Conservation (phyloP, 2,888 invertebrate species). For the Hydroisotoma schaefferi region DNA sequence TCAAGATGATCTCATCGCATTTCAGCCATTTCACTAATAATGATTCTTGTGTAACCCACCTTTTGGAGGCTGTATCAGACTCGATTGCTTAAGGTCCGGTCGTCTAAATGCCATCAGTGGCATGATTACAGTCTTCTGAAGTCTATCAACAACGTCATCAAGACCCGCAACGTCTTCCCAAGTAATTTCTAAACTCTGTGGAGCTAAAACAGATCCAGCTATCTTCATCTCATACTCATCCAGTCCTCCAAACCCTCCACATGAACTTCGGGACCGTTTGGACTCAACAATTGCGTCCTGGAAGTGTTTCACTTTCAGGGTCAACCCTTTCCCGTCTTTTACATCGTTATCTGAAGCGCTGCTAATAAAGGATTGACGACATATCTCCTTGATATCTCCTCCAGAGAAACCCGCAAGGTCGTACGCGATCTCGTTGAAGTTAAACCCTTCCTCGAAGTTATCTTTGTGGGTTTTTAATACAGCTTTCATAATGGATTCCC, state of each 20-base stretch:
- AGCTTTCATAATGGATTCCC: not conserved
- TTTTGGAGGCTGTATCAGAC: not conserved
- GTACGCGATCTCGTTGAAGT: not conserved
- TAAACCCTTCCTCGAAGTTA: not conserved
- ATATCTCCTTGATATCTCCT: constrained; percentile 11
- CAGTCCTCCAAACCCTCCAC: not conserved
- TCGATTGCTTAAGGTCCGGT: not conserved
- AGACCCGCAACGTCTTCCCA: constrained; percentile 10
- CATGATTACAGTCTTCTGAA: constrained; percentile 3
- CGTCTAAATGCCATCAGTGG: not conserved
- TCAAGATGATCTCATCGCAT: no score
- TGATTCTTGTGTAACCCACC: no score
- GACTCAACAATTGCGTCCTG: not conserved
- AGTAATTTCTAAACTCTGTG: not conserved
- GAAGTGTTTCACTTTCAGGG: not conserved
- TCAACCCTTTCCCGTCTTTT: not conserved
- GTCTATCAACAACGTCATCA: constrained; percentile 1
- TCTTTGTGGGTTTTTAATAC: constrained; percentile 5
- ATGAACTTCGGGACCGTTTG: not conserved
- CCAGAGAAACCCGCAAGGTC: constrained; percentile 12
- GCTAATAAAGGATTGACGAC: not conserved
- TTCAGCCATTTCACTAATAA: no score
- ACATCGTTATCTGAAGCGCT: not conserved
- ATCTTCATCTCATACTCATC: constrained; percentile 1
- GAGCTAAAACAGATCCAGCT: not conserved